Percentiles rank a stretch among this genome's conserved stretches.
phyloP scores from a whole-genome alignment of 2,888 invertebrate genomes.

The Tridacna gigas region DNA sequence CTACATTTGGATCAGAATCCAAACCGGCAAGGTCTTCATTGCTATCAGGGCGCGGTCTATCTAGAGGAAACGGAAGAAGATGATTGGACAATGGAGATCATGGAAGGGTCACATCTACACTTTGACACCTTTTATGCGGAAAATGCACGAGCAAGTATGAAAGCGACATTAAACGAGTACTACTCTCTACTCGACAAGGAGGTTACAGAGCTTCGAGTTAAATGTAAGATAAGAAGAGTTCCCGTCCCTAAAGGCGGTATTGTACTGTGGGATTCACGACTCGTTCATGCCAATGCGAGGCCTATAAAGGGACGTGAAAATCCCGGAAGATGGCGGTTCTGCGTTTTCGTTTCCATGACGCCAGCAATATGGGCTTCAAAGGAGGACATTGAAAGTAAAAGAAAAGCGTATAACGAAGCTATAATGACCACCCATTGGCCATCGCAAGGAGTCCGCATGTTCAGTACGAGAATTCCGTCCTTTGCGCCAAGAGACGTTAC shows the following conservation, averaged over 20 bases:
- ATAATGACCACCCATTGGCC: slow-evolving; percentile 78
- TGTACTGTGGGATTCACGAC: slow-evolving; percentile 80
- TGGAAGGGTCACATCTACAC: slow-evolving; percentile 70
- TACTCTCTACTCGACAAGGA: slow-evolving; percentile 64
- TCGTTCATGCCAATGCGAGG: slow-evolving; percentile 79
- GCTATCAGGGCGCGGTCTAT: slow-evolving; percentile 77
- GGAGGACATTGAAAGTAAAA: slow-evolving; percentile 70
- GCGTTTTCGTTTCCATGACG: slow-evolving; percentile 78
- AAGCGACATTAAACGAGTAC: slow-evolving; percentile 53
- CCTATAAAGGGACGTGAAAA: slow-evolving; percentile 71
- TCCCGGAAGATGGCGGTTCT: slow-evolving; percentile 77
- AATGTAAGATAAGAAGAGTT: slow-evolving; percentile 70
- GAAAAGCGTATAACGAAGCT: slow-evolving; percentile 69
- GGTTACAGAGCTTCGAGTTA: slow-evolving; percentile 64
- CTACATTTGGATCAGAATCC: slow-evolving; percentile 72
- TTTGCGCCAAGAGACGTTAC: slow-evolving; percentile 19
- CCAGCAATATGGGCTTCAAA: slow-evolving; percentile 78
- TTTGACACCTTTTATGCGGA: slow-evolving; percentile 65
- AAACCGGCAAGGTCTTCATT: slow-evolving; percentile 76
- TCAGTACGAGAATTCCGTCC: slow-evolving; percentile 46
- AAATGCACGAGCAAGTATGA: slow-evolving; percentile 50
- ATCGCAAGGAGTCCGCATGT: slow-evolving; percentile 68
- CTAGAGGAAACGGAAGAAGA: slow-evolving; percentile 71
- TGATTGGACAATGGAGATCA: slow-evolving; percentile 72
- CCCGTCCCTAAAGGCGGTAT: slow-evolving; percentile 79